A percentile compares a stretch with the other conserved stretches of the same genome.
Conservation (phyloP, 1,140 invertebrate genomes). For the Ganaspis sp. region DNA sequence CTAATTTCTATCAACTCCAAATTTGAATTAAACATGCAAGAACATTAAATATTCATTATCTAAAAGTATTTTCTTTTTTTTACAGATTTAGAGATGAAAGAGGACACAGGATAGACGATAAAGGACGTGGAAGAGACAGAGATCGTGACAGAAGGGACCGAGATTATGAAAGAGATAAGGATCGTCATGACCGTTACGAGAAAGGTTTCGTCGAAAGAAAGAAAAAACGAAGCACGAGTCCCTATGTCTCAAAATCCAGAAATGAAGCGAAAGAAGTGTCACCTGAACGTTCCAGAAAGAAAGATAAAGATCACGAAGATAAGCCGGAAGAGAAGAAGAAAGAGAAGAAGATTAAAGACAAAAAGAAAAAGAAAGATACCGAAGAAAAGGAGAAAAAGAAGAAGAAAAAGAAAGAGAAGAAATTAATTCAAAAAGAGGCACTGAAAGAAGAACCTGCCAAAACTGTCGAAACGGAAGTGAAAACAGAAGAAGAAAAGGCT, state of each 20-base stretch:
- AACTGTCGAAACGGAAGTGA: conserved; percentile 75
- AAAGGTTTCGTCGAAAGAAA: conserved; percentile 66
- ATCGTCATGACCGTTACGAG: conserved; percentile 70
- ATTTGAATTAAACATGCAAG: no score
- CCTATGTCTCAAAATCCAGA: conserved; percentile 61
- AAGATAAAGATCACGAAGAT: conserved; percentile 73
- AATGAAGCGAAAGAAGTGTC: conserved; percentile 66
- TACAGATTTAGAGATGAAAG: conserved; percentile 70
- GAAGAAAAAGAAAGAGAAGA: conserved; percentile 75
- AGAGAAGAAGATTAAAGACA: conserved; percentile 77
- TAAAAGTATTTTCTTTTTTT: conserved; percentile 29
- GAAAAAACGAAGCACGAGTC: conserved; percentile 66
- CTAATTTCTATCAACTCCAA: no score
- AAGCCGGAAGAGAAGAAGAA: conserved; percentile 73
- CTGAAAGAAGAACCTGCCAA: conserved; percentile 70
- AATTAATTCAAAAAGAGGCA: conserved; percentile 69
- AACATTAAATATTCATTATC: no score
- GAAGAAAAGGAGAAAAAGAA: conserved; percentile 77
- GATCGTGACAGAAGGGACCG: conserved; percentile 62
- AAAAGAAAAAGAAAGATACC: conserved; percentile 75
- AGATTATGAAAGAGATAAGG: conserved; percentile 61
- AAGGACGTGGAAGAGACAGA: conserved; percentile 46
- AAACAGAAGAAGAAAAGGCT: conserved; percentile 72
- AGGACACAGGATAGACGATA: conserved; percentile 68
- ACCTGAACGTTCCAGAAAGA: conserved; percentile 71